Evolutionary conservation across 2,888 invertebrate species (phyloP), one percentile per base, ranked within the genome.

Genomic region (Sialis lutaria): DNA sequence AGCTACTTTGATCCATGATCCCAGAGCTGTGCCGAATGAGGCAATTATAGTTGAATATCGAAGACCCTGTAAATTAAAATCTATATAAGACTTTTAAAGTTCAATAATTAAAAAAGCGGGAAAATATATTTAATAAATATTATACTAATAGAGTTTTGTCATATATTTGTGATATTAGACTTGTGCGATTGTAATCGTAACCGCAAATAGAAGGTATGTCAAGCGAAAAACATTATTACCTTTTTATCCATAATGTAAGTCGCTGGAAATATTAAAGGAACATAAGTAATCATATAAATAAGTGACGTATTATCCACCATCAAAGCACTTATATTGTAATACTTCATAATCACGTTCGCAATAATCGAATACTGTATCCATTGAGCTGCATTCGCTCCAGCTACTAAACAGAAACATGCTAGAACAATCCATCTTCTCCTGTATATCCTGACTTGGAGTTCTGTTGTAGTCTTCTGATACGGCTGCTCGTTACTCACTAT

Each of bases 361-460:
- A 96, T 92, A 60, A 95, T 95, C 60, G 89, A 85, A 72, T 91
- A 90, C 68, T 96, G 89, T 57, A 95, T 87, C 96, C 96, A 97
- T 66, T 97, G 96, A 74, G 91, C 81, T 44, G 92, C 79, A 64
- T 93, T 96, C 48, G 87, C 82, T 46, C 89, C 83, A 6, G 95
- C 95, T 63, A 87, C 88, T 43, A 87, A 62, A 8, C 88, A 82
- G 67, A 96, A 97, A 55, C 96, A 76, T 48, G 74, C 69, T 55
- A 96, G 68, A 57, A 93, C 82, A 50, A 86, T 64, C 89, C 91
- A 96, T 68, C 95, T 71, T 52, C 80, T 72, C 48, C 72, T 75
- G 65, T 79, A 88, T 43, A 84, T 77, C 60, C 72, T 37, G 6
- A 32, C 32, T 42, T 42, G 31, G 8, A 42, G 31, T 5, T 8